Evolutionary conservation across 2,888 invertebrate species (phyloP), one percentile per base, ranked within the genome.

Genomic region (Watsonalla binaria): DNA sequence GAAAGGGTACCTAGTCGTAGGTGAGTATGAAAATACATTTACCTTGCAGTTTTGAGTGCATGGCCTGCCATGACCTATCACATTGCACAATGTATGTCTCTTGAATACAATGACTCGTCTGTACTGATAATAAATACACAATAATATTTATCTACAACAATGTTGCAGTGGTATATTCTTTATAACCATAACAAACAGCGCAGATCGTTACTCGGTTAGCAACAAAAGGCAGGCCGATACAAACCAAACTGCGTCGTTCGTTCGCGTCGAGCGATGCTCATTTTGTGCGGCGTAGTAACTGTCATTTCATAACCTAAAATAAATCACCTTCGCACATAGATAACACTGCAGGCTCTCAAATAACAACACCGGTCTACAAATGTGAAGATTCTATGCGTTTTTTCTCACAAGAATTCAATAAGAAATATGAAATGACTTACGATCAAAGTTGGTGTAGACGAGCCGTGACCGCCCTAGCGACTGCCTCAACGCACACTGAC

Each of bases 221-320:
- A 89, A 90, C 89, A 82, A 81, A 83, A 79, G 70, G 68, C 84
- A 84, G 82, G 73, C 77, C 67, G 76, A 76, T 77, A 80, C 70
- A 62, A 67, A 78, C 63, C 66, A 58, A 80, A 88, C 82, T 89
- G 85, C 89, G 88, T 82, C 88, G 86, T 77, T 63, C 62, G 61
- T 60, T 66, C 62, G 65, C 65, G 68, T 69, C 77, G 72, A 80
- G 68, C 75, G 73, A 72, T 68, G 70, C 62, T 69, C 75, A 78
- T 76, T 80, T 74, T 65, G 57, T 81, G 72, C 84, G 84, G 71
- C 88, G 89, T 82, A 89, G 79, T 86, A 82, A 83, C 80, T 79
- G 75, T 75, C 83, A 79, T 65, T 61, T 66, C 58, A 63, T 82
- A 84, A 84, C 81, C 80, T 84, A 75, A 78, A 82, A 80, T 61